These are phyloP conservation scores for Alosa alosa DNA, from an alignment of 2,113 vertebrate species.

Conservation along the genomic window DNA sequence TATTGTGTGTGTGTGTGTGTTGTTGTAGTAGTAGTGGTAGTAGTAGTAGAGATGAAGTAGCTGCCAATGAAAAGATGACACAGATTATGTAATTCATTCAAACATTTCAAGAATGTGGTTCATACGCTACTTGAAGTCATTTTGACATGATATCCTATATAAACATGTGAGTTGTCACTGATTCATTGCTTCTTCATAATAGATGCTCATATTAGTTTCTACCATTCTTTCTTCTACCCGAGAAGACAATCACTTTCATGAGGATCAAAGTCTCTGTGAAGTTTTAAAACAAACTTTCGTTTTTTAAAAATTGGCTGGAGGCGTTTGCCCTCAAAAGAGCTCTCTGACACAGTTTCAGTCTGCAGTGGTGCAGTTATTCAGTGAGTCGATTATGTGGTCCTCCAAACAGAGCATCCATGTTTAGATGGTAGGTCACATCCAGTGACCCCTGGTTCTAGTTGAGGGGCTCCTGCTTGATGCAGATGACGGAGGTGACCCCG, in stretches of 20 bases:
- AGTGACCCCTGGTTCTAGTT: conserved; percentile 65
- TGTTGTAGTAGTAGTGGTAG: not conserved
- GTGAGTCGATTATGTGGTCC: not conserved
- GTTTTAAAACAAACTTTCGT: conserved; percentile 59
- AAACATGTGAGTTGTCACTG: not conserved
- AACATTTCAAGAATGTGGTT: not conserved
- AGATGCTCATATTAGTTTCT: not conserved
- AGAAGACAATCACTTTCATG: not conserved
- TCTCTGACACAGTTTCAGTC: not conserved
- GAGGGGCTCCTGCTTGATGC: conserved; percentile 89
- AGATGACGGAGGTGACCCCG: conserved; percentile 74
- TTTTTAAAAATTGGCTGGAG: not conserved
- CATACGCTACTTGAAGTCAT: not conserved
- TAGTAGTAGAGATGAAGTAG: not conserved
- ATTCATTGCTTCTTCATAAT: not conserved
- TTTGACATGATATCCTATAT: not conserved
- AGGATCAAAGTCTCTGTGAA: conserved; percentile 38
- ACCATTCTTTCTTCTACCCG: not conserved
- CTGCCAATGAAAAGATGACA: not conserved
- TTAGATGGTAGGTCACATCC: not conserved
- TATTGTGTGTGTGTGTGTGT: not conserved
- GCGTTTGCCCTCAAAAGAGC: not conserved
- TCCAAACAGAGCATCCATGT: not conserved
- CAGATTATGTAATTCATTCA: not conserved
- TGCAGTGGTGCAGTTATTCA: not conserved